Evolutionary conservation across 2,113 vertebrate species (phyloP).

Genomic region (Chionis minor): DNA sequence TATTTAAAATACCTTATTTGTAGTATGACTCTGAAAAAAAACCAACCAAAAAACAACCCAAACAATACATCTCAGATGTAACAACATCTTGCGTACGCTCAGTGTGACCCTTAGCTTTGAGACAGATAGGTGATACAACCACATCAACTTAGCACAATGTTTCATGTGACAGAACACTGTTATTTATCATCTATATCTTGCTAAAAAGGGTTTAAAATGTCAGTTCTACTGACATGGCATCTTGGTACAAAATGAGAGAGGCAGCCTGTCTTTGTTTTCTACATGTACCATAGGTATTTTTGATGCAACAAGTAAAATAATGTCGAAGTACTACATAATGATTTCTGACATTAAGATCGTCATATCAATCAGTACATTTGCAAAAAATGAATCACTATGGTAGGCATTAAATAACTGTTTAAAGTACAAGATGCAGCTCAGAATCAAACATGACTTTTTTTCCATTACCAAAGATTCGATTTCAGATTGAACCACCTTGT

Average conservation of each 20-base stretch:
- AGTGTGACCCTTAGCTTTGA: neutral
- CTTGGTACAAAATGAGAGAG: neutral
- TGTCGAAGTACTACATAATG: neutral
- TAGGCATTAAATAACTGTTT: neutral
- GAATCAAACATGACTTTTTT: neutral
- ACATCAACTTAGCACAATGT: neutral
- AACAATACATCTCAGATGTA: neutral
- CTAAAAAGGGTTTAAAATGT: neutral
- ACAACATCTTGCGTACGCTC: neutral
- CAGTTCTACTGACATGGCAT: neutral
- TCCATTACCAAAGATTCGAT: neutral
- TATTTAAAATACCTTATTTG: neutral
- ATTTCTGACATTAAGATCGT: neutral
- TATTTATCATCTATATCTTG: neutral
- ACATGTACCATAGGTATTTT: neutral
- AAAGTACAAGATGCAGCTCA: neutral
- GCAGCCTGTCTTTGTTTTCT: neutral
- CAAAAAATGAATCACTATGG: neutral
- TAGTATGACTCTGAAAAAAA: fast-evolving
- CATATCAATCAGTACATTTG: neutral
- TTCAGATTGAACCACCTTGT: neutral
- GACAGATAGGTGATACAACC: neutral
- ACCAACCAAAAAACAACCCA: neutral
- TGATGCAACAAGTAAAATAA: neutral
- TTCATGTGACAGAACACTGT: neutral